Percentiles rank a stretch among this genome's conserved stretches.
phyloP scores from a whole-genome alignment of 2,888 invertebrate genomes.

The Didymodactylos carnosus region DNA sequence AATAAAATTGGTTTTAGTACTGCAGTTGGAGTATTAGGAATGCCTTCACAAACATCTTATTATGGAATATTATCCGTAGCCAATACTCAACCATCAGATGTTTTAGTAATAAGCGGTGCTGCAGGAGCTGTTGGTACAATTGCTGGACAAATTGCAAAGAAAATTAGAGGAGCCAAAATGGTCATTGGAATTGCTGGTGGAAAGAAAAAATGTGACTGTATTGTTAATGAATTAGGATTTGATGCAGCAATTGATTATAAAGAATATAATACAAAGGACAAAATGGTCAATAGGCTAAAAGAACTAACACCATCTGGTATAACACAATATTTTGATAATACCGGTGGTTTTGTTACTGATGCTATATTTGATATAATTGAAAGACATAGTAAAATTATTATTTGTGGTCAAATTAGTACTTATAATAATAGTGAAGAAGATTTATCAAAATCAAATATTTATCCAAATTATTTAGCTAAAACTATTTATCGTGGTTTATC shows the following conservation, averaged over 20 bases:
- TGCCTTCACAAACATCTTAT: not conserved
- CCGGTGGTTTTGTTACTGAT: not conserved
- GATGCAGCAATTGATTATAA: conserved; percentile 32
- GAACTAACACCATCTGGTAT: conserved; percentile 11
- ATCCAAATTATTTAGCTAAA: not conserved
- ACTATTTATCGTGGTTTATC: not conserved
- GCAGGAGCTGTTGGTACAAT: not conserved
- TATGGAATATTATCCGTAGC: not conserved
- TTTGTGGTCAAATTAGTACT: not conserved
- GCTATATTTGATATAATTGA: not conserved
- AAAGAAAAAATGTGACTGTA: conserved; percentile 26
- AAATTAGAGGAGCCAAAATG: not conserved
- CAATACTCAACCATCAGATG: not conserved
- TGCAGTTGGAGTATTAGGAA: not conserved
- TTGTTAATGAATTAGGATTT: conserved; percentile 26
- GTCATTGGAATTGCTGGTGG: conserved; percentile 35
- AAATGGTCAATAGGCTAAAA: conserved; percentile 22
- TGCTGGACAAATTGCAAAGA: not conserved
- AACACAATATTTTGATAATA: not conserved
- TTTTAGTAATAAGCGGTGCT: not conserved
- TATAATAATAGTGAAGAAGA: not conserved
- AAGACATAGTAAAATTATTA: conserved; percentile 17
- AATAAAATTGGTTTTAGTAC: not conserved
- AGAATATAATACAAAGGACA: conserved; percentile 17
- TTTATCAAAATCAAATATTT: not conserved